Evolutionary conservation across 1,140 invertebrate species (phyloP).

Genomic region (Calosoma granatense): DNA sequence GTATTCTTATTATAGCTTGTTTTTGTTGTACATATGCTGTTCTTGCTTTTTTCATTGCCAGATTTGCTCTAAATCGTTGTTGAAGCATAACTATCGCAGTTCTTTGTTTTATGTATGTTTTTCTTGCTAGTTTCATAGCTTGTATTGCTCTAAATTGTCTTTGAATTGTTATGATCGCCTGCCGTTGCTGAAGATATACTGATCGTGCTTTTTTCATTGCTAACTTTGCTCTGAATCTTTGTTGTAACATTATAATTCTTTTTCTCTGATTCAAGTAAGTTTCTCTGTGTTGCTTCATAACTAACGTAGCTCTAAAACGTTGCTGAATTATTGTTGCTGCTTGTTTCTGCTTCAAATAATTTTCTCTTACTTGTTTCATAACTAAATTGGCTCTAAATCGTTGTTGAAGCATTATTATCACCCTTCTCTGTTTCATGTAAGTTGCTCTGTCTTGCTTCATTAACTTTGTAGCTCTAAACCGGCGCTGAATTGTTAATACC

Average conservation of each 20-base stretch:
- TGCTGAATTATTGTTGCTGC: conserved; percentile 27
- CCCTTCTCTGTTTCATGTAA: conserved; percentile 27
- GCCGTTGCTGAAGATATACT: conserved; percentile 29
- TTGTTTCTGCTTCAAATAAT: conserved; percentile 27
- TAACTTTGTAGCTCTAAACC: conserved; percentile 29
- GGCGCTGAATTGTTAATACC: conserved; percentile 32
- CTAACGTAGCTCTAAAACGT: conserved; percentile 25
- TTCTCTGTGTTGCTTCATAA: conserved; percentile 20
- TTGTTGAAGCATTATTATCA: conserved; percentile 32
- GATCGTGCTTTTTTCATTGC: conserved; percentile 23
- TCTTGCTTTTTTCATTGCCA: conserved; percentile 20
- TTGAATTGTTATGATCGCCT: conserved; percentile 34
- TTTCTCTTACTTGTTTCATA: conserved; percentile 26
- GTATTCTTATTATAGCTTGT: conserved; percentile 29
- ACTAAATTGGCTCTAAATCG: conserved; percentile 30
- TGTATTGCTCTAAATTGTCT: conserved; percentile 35
- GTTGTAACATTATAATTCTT: conserved; percentile 30
- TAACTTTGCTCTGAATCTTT: conserved; percentile 21
- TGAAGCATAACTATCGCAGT: conserved; percentile 22
- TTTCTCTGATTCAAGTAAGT: conserved; percentile 25
- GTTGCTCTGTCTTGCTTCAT: conserved; percentile 23
- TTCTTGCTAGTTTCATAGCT: conserved; percentile 28
- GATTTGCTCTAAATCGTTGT: conserved; percentile 23
- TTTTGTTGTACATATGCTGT: conserved; percentile 27
- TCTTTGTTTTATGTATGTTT: conserved; percentile 24